Evolutionary conservation across 1,140 invertebrate species (phyloP).

Genomic region (Polyergus mexicanus): DNA sequence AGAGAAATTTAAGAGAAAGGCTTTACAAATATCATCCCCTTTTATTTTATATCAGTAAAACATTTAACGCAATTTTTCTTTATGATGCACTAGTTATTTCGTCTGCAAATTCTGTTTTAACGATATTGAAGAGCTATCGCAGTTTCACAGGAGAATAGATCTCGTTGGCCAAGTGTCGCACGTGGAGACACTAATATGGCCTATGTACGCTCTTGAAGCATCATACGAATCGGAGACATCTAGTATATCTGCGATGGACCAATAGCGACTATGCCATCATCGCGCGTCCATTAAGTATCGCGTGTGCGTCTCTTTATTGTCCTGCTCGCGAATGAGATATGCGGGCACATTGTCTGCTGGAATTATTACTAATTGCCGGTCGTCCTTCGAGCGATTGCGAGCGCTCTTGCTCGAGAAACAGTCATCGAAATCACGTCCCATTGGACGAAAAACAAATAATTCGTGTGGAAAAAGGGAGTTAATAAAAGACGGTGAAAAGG

Average conservation of each 20-base stretch:
- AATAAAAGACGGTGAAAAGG: neutral
- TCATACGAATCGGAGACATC: slow-evolving; percentile 56
- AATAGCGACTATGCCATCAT: slow-evolving; percentile 53
- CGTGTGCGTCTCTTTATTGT: slow-evolving; percentile 63
- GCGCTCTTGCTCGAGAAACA: slow-evolving; percentile 27
- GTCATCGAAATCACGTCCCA: slow-evolving; percentile 7
- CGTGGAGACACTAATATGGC: slow-evolving; percentile 20
- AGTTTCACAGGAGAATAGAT: neutral
- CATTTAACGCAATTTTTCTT: neutral
- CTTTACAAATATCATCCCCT: no score
- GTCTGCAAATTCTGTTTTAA: neutral
- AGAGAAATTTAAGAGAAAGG: neutral
- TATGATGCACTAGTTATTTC: no score
- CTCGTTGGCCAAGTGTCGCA: neutral
- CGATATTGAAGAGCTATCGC: neutral
- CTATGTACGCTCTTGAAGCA: slow-evolving; percentile 10
- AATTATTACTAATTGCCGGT: slow-evolving; percentile 82
- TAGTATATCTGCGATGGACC: slow-evolving; percentile 34
- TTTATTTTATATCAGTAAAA: neutral
- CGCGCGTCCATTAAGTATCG: slow-evolving; percentile 57
- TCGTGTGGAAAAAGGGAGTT: neutral
- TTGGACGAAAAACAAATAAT: neutral
- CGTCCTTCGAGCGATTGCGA: slow-evolving; percentile 77
- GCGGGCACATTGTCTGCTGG: slow-evolving; percentile 79
- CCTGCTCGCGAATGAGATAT: slow-evolving; percentile 73